A percentile compares a stretch with the other conserved stretches of the same genome.
Evolutionary conservation across 2,797 vertebrate genomes (phyloP).

Genomic region (Anguilla obscura): DNA sequence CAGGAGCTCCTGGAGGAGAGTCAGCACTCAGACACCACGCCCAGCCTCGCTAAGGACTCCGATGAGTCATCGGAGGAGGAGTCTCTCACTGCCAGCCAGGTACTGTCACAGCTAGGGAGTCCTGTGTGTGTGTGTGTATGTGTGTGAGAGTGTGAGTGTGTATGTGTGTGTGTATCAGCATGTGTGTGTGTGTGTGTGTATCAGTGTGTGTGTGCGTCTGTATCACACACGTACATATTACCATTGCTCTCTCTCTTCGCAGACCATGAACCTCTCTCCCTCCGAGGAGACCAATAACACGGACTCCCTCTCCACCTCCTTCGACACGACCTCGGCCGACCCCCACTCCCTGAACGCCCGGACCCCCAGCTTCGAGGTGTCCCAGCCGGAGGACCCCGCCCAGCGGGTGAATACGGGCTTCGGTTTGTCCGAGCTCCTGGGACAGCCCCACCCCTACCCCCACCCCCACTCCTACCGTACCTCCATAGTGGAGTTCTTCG

Average conservation of each 20-base stretch:
- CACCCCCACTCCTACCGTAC: constrained; percentile 38
- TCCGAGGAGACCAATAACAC: constrained; percentile 90
- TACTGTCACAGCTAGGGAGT: constrained; percentile 81
- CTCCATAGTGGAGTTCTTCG: neutral
- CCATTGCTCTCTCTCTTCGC: constrained; percentile 53
- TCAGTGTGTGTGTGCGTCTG: neutral
- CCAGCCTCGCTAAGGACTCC: constrained; percentile 87
- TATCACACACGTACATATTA: neutral
- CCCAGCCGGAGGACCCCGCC: constrained; percentile 82
- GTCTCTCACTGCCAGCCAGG: constrained; percentile 90
- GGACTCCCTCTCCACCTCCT: constrained; percentile 84
- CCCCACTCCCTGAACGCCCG: constrained; percentile 77
- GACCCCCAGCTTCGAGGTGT: constrained; percentile 78
- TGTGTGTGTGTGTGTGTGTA: neutral
- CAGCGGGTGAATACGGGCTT: constrained; percentile 75
- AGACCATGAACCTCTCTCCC: constrained; percentile 95
- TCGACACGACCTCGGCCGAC: constrained; percentile 81
- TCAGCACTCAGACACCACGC: constrained; percentile 91
- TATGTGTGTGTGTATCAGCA: neutral
- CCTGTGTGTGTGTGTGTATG: neutral
- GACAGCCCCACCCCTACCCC: constrained; percentile 50
- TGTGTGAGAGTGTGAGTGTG: neutral
- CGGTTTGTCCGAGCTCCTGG: constrained; percentile 66
- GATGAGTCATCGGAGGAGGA: constrained; percentile 96
- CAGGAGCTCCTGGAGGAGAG: constrained; percentile 90